Evolutionary conservation across 1,140 invertebrate genomes (phyloP).

Genomic region (Choristoneura fumiferana): DNA sequence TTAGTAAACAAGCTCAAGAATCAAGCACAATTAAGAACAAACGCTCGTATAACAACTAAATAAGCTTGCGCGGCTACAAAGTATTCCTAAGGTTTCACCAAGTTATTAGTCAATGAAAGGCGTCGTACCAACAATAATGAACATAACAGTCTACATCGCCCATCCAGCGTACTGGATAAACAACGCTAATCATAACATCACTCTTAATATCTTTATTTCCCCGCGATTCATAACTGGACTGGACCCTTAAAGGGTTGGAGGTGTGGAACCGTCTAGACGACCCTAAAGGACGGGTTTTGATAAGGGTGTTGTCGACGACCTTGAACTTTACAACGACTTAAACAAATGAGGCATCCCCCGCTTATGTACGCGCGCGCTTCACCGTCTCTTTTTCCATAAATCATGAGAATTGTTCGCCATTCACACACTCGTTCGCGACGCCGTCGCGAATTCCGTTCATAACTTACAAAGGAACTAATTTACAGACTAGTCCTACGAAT

Average conservation of each 20-base stretch:
- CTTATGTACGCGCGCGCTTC: slow-evolving; percentile 9
- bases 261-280: slow-evolving; percentile 73
- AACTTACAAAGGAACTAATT: not conserved
- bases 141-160: slow-evolving; percentile 2
- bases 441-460: not conserved
- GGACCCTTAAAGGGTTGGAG: slow-evolving; percentile 65
- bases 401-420: not conserved
- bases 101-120: not conserved
- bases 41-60: not conserved
- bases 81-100: not conserved
- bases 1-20: not conserved
- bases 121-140: not conserved
- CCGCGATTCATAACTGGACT: slow-evolving; percentile 52
- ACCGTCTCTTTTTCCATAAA: slow-evolving; percentile 15
- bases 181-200: not conserved
- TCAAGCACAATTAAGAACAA: not conserved
- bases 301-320: slow-evolving; percentile 63
- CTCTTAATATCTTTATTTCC: slow-evolving; percentile 6
- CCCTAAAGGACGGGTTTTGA: slow-evolving; percentile 64
- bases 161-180: not conserved
- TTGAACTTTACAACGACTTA: slow-evolving; percentile 71
- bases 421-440: not conserved
- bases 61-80: not conserved
- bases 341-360: slow-evolving; percentile 60
- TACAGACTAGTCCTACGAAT: not conserved